phyloP scores from a whole-genome alignment of 1,140 invertebrate species.

The Arctopsyche grandis region DNA sequence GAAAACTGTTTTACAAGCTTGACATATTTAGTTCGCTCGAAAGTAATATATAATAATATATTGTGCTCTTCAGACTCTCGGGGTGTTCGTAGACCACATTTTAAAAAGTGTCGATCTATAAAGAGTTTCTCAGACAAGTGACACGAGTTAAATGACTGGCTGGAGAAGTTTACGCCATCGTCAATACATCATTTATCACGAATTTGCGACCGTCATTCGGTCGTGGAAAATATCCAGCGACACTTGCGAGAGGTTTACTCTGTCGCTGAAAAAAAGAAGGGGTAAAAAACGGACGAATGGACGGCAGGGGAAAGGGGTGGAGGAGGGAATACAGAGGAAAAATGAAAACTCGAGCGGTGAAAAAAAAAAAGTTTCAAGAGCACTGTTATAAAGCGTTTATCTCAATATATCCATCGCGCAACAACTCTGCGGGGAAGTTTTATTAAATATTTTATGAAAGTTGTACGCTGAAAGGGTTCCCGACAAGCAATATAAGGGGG shows the following conservation, averaged over 20 bases:
- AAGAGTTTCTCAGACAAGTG: neutral
- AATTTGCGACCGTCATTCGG: neutral
- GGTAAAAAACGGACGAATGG: neutral
- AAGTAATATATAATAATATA: no score
- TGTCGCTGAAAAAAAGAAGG: neutral
- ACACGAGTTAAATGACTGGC: neutral
- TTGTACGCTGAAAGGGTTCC: constrained; percentile 20
- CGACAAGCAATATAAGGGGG: constrained; percentile 29
- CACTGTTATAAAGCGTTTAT: constrained; percentile 21
- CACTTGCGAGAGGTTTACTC: neutral
- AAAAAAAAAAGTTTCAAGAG: neutral
- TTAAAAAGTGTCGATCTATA: neutral
- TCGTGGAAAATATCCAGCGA: neutral
- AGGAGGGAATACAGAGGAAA: neutral
- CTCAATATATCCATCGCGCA: constrained; percentile 6
- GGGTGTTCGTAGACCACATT: no score
- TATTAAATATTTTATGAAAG: constrained; percentile 42
- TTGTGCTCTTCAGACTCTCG: no score
- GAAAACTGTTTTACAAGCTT: no score
- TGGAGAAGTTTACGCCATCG: neutral
- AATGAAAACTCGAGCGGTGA: neutral
- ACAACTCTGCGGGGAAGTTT: constrained; percentile 34
- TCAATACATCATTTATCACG: neutral
- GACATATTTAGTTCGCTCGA: no score
- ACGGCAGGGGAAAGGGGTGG: neutral